phyloP scores from a whole-genome alignment of 2,888 invertebrate genomes.

The Thelaira solivaga region DNA sequence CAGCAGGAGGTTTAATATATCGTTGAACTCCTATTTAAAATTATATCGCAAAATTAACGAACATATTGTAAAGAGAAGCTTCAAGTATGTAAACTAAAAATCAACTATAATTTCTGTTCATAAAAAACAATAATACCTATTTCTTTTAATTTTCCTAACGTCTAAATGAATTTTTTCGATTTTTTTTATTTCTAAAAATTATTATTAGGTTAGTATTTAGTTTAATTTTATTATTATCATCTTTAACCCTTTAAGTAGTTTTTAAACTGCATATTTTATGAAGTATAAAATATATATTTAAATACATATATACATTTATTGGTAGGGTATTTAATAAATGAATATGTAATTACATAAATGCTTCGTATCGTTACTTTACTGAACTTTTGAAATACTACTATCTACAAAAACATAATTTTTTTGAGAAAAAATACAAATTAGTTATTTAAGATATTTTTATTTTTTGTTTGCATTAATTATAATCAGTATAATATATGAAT shows the following conservation, averaged over 20 bases:
- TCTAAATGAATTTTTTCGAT: neutral
- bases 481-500: conserved; percentile 26
- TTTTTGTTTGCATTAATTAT: conserved; percentile 45
- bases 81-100: conserved; percentile 18
- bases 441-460: conserved; percentile 46
- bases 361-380: conserved; percentile 41
- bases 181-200: too few relatives aligned
- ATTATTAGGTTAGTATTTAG: too few relatives aligned
- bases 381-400: conserved; percentile 20
- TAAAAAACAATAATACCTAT: neutral
- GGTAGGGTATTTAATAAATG: conserved; percentile 20
- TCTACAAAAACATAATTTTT: conserved; percentile 40
- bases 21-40: neutral
- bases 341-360: conserved; percentile 11
- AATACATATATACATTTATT: conserved; percentile 3
- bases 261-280: neutral
- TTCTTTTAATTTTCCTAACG: neutral
- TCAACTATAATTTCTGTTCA: neutral
- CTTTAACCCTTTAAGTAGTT: neutral
- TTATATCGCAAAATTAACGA: neutral
- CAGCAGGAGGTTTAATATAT: conserved; percentile 25
- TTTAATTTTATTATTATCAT: too few relatives aligned
- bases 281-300: neutral
- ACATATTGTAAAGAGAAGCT: neutral
- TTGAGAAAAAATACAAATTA: conserved; percentile 57